A percentile compares a stretch with the other conserved stretches of the same genome.
These are phyloP conservation scores for Idaea dimidiata DNA, from an alignment of 2,888 invertebrate genomes.

Conservation along the genomic window DNA sequence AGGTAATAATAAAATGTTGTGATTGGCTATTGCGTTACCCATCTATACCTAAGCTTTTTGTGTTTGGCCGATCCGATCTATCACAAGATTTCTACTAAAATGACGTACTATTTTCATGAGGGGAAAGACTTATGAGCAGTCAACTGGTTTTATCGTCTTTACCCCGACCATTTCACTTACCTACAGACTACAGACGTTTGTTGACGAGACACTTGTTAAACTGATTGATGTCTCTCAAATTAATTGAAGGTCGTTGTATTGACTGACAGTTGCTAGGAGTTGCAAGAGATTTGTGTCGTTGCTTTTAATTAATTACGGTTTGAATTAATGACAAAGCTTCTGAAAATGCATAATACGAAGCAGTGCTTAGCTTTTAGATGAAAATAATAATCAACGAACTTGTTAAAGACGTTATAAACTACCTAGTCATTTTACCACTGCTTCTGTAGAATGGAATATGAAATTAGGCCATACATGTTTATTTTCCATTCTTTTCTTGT, in stretches of 20 bases:
- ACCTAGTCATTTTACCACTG: constrained; percentile 64
- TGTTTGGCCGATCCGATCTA: too few relatives aligned
- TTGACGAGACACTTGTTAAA: constrained; percentile 51
- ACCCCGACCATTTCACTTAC: constrained; percentile 40
- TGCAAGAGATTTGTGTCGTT: constrained; percentile 53
- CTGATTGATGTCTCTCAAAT: constrained; percentile 55
- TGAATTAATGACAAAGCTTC: constrained; percentile 30
- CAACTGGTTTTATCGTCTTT: too few relatives aligned
- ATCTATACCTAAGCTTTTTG: too few relatives aligned
- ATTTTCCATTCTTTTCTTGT: constrained; percentile 5
- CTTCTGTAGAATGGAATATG: constrained; percentile 42
- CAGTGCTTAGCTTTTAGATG: constrained; percentile 54
- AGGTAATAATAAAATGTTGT: too few relatives aligned
- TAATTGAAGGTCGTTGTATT: constrained; percentile 59
- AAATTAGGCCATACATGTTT: background rate
- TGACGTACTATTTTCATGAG: too few relatives aligned
- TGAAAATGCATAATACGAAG: constrained; percentile 39
- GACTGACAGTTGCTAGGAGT: constrained; percentile 38
- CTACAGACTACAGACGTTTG: constrained; percentile 22
- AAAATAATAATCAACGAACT: constrained; percentile 67
- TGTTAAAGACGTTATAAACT: constrained; percentile 58
- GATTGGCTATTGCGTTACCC: too few relatives aligned
- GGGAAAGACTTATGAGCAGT: too few relatives aligned
- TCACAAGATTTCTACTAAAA: too few relatives aligned
- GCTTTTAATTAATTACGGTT: constrained; percentile 48